Percentiles rank a stretch among this genome's conserved stretches.
These are phyloP conservation scores for Gymnosoma rotundatum DNA, from an alignment of 2,888 invertebrate genomes.

Conservation along the genomic window DNA sequence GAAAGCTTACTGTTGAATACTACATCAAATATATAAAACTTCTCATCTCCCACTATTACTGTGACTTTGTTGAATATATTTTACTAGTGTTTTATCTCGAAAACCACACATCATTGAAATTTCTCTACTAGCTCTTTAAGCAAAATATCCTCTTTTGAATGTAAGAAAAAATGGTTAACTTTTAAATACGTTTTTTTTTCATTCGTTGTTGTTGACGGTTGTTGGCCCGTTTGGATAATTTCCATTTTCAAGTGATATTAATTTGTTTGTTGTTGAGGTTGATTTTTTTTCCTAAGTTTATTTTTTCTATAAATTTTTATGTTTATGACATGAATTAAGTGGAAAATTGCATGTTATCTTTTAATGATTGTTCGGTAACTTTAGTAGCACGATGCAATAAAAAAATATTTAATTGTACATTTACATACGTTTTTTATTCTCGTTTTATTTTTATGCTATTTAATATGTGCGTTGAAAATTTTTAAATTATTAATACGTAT, in stretches of 20 bases:
- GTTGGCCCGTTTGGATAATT: constrained; percentile 47
- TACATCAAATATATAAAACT: too few species aligned
- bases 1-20: too few species aligned
- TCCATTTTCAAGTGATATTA: constrained; percentile 52
- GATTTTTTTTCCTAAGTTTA: constrained; percentile 8
- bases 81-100: too few species aligned
- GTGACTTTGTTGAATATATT: too few species aligned
- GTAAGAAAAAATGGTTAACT: too few species aligned
- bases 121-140: too few species aligned
- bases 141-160: too few species aligned
- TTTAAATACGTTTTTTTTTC: background rate
- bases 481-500: constrained; percentile 47
- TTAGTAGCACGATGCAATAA: constrained; percentile 44
- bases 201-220: constrained; percentile 25
- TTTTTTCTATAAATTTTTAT: constrained; percentile 51
- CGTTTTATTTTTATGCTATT: constrained; percentile 30
- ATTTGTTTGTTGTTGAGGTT: constrained; percentile 43
- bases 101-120: too few species aligned
- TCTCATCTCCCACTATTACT: too few species aligned
- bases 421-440: constrained; percentile 35
- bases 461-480: constrained; percentile 50
- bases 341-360: constrained; percentile 71
- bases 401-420: constrained; percentile 38
- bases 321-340: constrained; percentile 72
- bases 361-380: constrained; percentile 57